phyloP scores from a whole-genome alignment of 2,888 invertebrate genomes.

The Lucinisca nassula region DNA sequence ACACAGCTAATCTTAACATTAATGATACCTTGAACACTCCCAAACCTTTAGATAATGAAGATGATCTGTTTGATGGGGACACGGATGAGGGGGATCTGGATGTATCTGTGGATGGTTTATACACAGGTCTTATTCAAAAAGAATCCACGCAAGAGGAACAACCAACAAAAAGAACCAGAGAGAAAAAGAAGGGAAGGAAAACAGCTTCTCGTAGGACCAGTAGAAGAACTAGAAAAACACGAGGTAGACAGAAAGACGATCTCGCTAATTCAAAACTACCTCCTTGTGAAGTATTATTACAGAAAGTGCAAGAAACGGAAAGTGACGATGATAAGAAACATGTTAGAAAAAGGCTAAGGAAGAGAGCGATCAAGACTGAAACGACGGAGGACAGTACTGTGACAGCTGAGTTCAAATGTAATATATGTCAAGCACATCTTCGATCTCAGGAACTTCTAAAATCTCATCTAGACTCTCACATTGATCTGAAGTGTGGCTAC shows the following conservation, averaged over 20 bases:
- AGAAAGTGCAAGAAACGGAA: background rate
- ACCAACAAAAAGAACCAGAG: background rate
- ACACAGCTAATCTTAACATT: background rate
- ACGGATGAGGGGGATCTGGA: background rate
- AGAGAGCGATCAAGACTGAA: background rate
- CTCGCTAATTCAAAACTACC: background rate
- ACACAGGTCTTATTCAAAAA: background rate
- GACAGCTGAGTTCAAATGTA: too few relatives aligned
- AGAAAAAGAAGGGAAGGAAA: background rate
- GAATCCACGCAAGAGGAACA: background rate
- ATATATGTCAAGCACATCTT: background rate
- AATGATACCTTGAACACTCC: background rate
- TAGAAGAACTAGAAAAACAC: background rate
- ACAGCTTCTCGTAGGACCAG: background rate
- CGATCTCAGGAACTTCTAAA: background rate
- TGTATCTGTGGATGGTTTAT: background rate
- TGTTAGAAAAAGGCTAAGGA: background rate
- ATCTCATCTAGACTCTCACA: background rate
- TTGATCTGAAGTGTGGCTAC: background rate
- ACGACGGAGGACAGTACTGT: background rate
- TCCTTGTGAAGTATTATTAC: background rate
- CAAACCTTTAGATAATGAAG: background rate
- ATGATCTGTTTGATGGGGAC: background rate
- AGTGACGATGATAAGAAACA: background rate
- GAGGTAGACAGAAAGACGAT: background rate